A percentile compares a stretch with the other conserved stretches of the same genome.
Conservation (phyloP, 2,888 invertebrate genomes). For the Elysia crispata region DNA sequence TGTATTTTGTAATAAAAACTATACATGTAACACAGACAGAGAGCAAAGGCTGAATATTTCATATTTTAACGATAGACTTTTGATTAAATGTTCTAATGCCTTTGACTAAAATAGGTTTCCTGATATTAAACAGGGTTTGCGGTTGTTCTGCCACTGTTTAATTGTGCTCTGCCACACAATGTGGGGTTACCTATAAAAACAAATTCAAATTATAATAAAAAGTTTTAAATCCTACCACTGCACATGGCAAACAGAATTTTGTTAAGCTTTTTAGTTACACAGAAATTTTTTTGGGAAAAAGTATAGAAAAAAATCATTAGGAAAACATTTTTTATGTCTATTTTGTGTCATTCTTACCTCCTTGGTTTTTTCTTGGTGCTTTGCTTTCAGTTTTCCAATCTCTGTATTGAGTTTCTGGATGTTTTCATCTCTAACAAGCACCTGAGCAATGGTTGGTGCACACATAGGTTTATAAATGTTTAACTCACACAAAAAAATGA, state of each 20-base stretch:
- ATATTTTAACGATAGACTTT: too few relatives aligned
- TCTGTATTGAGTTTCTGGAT: slow-evolving; percentile 72
- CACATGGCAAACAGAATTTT: neutral
- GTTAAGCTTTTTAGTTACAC: neutral
- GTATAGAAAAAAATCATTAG: neutral
- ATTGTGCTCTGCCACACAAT: neutral
- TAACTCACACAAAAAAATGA: too few relatives aligned
- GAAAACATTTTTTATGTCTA: neutral
- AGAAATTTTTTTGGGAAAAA: neutral
- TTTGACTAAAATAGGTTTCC: too few relatives aligned
- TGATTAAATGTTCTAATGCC: too few relatives aligned
- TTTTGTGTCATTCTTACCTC: slow-evolving; percentile 58
- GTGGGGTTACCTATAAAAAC: neutral
- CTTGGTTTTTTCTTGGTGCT: slow-evolving; percentile 70
- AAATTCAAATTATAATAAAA: neutral
- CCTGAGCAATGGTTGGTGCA: slow-evolving; percentile 53
- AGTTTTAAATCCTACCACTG: neutral
- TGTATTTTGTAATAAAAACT: too few relatives aligned
- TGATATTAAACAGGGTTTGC: too few relatives aligned
- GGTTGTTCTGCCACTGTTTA: too few relatives aligned
- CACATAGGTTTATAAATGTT: too few relatives aligned
- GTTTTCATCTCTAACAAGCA: slow-evolving; percentile 72
- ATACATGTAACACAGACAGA: too few relatives aligned
- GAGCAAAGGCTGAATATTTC: too few relatives aligned
- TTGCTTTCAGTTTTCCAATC: slow-evolving; percentile 69